A percentile compares a stretch with the other conserved stretches of the same genome.
Evolutionary conservation across 2,888 invertebrate species (phyloP).

Genomic region (Ormyrus nitidulus): DNA sequence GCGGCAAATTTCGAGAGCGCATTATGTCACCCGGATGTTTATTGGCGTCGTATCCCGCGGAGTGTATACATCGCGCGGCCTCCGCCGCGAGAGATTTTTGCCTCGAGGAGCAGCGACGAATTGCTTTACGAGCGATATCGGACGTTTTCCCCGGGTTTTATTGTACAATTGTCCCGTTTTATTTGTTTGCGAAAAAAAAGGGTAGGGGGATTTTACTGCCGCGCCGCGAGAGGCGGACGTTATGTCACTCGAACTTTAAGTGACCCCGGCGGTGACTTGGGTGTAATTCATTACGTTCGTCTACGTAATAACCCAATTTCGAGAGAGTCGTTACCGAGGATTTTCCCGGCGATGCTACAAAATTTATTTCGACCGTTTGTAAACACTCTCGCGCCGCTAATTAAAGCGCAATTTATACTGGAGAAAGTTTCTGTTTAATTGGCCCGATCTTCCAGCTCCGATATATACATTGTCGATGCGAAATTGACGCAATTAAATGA

Average conservation of each 20-base stretch:
- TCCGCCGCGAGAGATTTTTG: not conserved
- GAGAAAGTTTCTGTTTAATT: conserved; percentile 29
- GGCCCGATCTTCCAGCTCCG: too few species aligned
- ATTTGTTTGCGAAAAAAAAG: conserved; percentile 13
- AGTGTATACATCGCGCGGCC: not conserved
- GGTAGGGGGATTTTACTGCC: too few species aligned
- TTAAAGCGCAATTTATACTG: conserved; percentile 24
- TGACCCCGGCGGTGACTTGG: not conserved
- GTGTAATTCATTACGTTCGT: too few species aligned
- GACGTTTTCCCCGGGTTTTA: not conserved
- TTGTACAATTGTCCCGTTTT: not conserved
- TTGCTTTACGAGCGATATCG: too few species aligned
- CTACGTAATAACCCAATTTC: too few species aligned
- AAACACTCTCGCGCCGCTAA: conserved; percentile 12
- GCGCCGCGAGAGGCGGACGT: conserved; percentile 4
- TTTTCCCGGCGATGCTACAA: not conserved
- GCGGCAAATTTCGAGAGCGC: too few species aligned
- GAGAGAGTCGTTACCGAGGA: conserved; percentile 1
- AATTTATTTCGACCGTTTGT: not conserved
- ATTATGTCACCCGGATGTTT: too few species aligned
- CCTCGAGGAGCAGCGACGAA: too few species aligned
- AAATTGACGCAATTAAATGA: not conserved
- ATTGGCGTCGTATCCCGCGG: too few species aligned
- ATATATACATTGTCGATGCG: too few species aligned
- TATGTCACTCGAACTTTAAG: conserved; percentile 36